A percentile compares a stretch with the other conserved stretches of the same genome.
These are phyloP conservation scores for Bugulina stolonifera DNA, from an alignment of 2,888 invertebrate genomes.

Conservation along the genomic window DNA sequence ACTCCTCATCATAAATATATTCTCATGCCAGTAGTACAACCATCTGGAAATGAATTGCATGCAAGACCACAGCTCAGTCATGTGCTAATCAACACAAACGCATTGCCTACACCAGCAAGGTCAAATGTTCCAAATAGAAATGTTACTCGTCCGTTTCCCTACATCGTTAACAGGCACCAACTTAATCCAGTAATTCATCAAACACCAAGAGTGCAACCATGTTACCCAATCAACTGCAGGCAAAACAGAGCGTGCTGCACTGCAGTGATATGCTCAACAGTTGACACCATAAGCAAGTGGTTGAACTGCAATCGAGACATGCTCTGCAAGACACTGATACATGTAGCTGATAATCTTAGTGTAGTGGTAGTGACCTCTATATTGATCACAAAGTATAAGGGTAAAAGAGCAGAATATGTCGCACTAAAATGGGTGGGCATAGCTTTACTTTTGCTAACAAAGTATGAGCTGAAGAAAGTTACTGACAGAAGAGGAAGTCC, in stretches of 20 bases:
- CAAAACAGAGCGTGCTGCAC: neutral
- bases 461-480: neutral
- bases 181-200: neutral
- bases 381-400: neutral
- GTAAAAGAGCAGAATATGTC: neutral
- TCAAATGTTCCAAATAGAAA: neutral
- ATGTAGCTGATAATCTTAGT: neutral
- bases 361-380: neutral
- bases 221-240: neutral
- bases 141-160: neutral
- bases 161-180: neutral
- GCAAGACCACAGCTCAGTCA: neutral
- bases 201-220: neutral
- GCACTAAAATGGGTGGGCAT: constrained; percentile 21
- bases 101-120: neutral
- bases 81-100: neutral
- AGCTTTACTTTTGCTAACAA: neutral
- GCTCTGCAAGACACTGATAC: neutral
- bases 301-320: constrained; percentile 5
- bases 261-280: neutral
- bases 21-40: neutral
- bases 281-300: constrained; percentile 4
- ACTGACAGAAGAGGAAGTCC: neutral
- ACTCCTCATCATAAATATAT: neutral
- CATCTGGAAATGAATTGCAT: neutral